Evolutionary conservation across 2,113 vertebrate species (phyloP), one percentile per base, ranked within the genome.

Genomic region (Falco punctatus): DNA sequence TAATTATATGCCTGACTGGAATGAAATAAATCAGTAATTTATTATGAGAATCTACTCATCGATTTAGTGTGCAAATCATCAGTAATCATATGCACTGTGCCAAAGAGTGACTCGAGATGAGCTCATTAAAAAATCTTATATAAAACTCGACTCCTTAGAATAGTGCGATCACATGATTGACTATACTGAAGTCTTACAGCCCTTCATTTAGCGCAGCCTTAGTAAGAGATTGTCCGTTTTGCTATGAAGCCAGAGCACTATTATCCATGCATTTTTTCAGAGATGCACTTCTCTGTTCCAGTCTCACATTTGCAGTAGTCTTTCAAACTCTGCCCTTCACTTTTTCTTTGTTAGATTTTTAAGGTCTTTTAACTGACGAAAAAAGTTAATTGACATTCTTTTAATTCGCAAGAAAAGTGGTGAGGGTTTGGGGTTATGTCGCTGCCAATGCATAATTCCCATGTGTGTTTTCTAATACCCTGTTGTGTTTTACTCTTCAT

Each of bases 31-130:
- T 94, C 92, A 89, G 87, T 96, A 94, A 85, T 92, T 96, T 96
- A 90, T 96, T 90, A 85, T 78, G 69, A 93, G 81, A 96, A 94
- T 93, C 94, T 94, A 93, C 90, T 91, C 92, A 92, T 94, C 3
- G 55, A 96, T 92, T 95, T 93, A 92, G 62, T 54, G 81, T 62
- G 73, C 61, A 96, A 94, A 89, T 92, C 48, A 79, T 91, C 81
- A 77, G 71, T 75, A 95, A 87, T 78, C 75, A 33, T 77, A 69
- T 2, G 2, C 49, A 42, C 44, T 44, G 80, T 94, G 86, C 61
- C 88, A 95, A 91, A 89, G 61, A 92, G 32, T 55, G 44, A 90
- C 77, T 67, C 5, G 13, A 95, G 30, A 71, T 85, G 72, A 92
- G 77, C 83, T 95, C 52, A 91, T 91, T 84, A 92, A 96, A 93